phyloP scores from a whole-genome alignment of 2,797 vertebrate species.

The Lerista edwardsae region DNA sequence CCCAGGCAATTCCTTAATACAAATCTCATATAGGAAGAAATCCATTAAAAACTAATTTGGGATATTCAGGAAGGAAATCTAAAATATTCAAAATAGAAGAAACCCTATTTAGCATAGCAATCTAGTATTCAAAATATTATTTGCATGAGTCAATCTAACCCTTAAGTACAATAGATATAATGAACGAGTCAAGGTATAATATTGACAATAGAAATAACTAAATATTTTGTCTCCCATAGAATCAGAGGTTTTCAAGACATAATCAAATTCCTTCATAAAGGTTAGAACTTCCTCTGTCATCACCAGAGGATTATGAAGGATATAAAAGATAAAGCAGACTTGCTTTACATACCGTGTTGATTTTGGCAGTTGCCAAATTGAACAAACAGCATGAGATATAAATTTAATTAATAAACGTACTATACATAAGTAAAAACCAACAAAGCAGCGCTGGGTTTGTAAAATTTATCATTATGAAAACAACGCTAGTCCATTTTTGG shows the following conservation, averaged over 20 bases:
- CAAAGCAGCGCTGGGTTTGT: neutral
- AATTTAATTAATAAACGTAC: neutral
- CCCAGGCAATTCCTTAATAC: conserved; percentile 12
- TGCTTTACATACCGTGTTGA: neutral
- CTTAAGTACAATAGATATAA: neutral
- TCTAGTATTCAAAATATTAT: conserved; percentile 7
- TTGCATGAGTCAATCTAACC: conserved; percentile 29
- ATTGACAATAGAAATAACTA: neutral
- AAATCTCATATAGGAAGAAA: conserved; percentile 21
- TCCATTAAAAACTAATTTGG: conserved; percentile 28
- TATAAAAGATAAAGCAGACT: neutral
- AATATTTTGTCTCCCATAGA: neutral
- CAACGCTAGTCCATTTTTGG: too few species aligned
- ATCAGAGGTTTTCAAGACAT: neutral
- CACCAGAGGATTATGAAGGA: neutral
- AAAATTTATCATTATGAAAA: too few species aligned
- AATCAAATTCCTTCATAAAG: conserved; percentile 18
- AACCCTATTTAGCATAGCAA: conserved; percentile 25
- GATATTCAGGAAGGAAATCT: conserved; percentile 18
- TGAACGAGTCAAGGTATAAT: conserved; percentile 12
- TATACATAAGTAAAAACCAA: neutral
- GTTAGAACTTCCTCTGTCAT: neutral
- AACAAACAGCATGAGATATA: neutral
- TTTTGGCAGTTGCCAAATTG: neutral
- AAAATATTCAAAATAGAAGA: neutral